phyloP scores from a whole-genome alignment of 1,140 invertebrate genomes.

The Anadara kagoshimensis region DNA sequence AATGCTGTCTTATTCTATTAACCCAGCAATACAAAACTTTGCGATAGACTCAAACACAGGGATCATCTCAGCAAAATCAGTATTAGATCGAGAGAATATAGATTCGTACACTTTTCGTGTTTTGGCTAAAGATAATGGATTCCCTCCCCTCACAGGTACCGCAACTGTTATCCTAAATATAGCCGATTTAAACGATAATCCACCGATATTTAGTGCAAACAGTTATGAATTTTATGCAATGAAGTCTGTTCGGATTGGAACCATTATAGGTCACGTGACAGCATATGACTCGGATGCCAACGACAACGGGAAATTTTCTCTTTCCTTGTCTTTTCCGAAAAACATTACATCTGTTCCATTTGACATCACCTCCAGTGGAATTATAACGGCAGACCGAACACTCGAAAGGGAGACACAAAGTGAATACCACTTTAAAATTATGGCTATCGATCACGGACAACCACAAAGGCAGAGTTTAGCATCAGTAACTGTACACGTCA shows the following conservation, averaged over 20 bases:
- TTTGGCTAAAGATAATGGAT: conserved; percentile 75
- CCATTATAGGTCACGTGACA: conserved; percentile 85
- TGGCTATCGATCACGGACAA: conserved; percentile 83
- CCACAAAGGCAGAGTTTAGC: conserved; percentile 75
- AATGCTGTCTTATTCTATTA: conserved; percentile 82
- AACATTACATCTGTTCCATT: conserved; percentile 71
- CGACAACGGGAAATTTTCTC: conserved; percentile 88
- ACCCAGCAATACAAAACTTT: conserved; percentile 45
- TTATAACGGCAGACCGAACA: conserved; percentile 79
- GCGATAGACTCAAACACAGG: conserved; percentile 56
- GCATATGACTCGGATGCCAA: conserved; percentile 93
- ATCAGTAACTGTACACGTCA: conserved; percentile 55
- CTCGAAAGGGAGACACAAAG: conserved; percentile 89
- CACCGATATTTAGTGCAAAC: conserved; percentile 54
- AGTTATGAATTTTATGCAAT: conserved; percentile 72
- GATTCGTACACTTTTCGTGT: conserved; percentile 46
- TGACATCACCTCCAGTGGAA: conserved; percentile 78
- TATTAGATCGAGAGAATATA: conserved; percentile 55
- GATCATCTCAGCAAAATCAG: conserved; percentile 47
- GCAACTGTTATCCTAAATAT: conserved; percentile 75
- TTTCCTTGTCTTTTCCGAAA: conserved; percentile 84
- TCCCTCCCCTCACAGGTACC: conserved; percentile 74
- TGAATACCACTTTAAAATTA: conserved; percentile 84
- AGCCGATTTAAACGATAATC: conserved; percentile 80
- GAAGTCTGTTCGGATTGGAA: conserved; percentile 84